These are phyloP conservation scores for Trissolcus brochymenae DNA, from an alignment of 2,888 invertebrate species.

Conservation along the genomic window DNA sequence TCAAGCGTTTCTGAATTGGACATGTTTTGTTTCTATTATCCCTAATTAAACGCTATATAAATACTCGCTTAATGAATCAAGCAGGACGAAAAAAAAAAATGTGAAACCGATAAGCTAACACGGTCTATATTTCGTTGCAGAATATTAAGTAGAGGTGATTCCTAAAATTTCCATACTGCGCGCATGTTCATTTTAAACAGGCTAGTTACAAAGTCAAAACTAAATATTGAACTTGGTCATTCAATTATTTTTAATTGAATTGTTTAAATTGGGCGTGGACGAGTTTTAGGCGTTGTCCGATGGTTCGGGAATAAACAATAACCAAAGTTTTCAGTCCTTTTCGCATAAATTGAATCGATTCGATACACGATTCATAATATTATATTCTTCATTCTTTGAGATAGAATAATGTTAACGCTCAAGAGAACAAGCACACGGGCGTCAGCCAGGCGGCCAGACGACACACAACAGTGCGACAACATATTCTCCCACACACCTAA, in stretches of 20 bases:
- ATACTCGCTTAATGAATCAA: slow-evolving; percentile 68
- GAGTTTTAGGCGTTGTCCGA: too few relatives aligned
- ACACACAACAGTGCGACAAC: slow-evolving; percentile 61
- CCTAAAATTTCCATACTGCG: too few relatives aligned
- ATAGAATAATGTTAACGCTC: slow-evolving; percentile 67
- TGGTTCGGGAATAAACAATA: too few relatives aligned
- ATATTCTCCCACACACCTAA: slow-evolving; percentile 48
- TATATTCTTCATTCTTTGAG: slow-evolving; percentile 62
- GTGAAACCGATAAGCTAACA: slow-evolving; percentile 39
- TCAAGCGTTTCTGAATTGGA: slow-evolving; percentile 71
- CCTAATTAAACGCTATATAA: slow-evolving; percentile 74
- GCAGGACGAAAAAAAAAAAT: slow-evolving; percentile 53
- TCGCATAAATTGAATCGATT: slow-evolving; percentile 63
- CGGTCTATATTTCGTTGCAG: slow-evolving; percentile 36
- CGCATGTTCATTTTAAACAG: too few relatives aligned
- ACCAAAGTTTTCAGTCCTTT: slow-evolving; percentile 59
- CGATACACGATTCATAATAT: slow-evolving; percentile 67
- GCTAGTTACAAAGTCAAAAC: too few relatives aligned
- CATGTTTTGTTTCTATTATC: slow-evolving; percentile 73
- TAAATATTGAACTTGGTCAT: too few relatives aligned
- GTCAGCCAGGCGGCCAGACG: slow-evolving; percentile 67
- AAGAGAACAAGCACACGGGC: slow-evolving; percentile 68
- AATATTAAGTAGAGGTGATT: slow-evolving; percentile 31
- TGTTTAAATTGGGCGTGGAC: too few relatives aligned
- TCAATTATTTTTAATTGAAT: too few relatives aligned